These are phyloP conservation scores for Tetrapedia diversipes DNA, from an alignment of 2,888 invertebrate genomes.

Conservation along the genomic window DNA sequence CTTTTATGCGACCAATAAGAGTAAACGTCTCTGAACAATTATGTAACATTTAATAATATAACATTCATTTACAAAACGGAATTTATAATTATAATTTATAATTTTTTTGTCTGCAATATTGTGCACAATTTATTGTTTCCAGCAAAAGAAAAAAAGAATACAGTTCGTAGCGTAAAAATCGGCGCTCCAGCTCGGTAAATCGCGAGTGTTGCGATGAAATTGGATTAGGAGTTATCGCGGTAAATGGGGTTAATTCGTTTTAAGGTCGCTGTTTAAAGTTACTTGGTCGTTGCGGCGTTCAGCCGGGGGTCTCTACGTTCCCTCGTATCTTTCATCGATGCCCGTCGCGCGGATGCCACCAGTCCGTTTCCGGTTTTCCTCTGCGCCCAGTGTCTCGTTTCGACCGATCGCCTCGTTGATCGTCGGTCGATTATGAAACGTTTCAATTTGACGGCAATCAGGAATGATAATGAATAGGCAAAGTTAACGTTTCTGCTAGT, in stretches of 20 bases:
- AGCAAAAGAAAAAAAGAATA: too few species aligned
- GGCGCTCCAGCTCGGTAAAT: constrained; percentile 51
- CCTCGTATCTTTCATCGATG: constrained; percentile 23
- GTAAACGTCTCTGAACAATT: too few species aligned
- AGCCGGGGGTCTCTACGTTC: constrained; percentile 12
- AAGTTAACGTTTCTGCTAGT: not conserved
- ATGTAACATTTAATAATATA: too few species aligned
- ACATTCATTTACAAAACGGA: too few species aligned
- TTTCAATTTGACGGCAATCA: not conserved
- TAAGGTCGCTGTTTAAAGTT: constrained; percentile 62
- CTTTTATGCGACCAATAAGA: too few species aligned
- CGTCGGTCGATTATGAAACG: not conserved
- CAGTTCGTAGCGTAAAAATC: constrained; percentile 61
- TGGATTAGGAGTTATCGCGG: constrained; percentile 65
- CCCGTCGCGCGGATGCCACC: not conserved
- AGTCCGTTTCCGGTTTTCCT: not conserved
- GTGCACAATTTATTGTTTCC: too few species aligned
- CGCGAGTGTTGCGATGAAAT: constrained; percentile 58
- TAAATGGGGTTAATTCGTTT: constrained; percentile 70
- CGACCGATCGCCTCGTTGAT: not conserved
- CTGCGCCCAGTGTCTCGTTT: not conserved
- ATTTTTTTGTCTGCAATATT: too few species aligned
- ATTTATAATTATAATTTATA: too few species aligned
- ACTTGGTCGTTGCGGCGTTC: constrained; percentile 47
- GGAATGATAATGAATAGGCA: too few species aligned